These are phyloP conservation scores for Merops nubicus DNA, from an alignment of 2,113 vertebrate genomes.

Conservation along the genomic window DNA sequence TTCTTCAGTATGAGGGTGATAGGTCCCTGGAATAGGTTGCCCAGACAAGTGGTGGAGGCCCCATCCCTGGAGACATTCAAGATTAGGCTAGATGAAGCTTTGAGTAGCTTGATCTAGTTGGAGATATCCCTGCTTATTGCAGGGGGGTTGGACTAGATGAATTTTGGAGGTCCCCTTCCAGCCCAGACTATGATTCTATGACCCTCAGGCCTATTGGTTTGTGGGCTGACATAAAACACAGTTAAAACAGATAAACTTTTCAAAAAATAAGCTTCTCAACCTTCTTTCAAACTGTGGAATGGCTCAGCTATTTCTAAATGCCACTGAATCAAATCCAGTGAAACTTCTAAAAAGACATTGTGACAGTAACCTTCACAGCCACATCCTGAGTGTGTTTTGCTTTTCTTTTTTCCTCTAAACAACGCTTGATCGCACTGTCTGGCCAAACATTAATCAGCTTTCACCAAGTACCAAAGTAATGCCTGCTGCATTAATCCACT, in stretches of 20 bases:
- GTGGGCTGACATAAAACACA: background rate
- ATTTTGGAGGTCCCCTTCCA: no score
- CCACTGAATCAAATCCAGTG: background rate
- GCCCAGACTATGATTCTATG: no score
- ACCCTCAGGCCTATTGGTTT: background rate
- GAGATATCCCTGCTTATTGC: no score
- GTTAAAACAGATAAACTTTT: background rate
- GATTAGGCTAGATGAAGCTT: no score
- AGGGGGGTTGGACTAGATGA: no score
- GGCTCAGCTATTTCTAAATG: constrained; percentile 3
- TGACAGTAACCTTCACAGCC: constrained; percentile 41
- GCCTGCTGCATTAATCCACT: constrained; percentile 60
- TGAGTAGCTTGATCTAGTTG: no score
- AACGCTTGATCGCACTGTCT: constrained; percentile 74
- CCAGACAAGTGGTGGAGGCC: no score
- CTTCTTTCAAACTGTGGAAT: background rate
- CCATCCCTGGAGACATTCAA: no score
- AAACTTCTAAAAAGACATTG: background rate
- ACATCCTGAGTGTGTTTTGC: constrained; percentile 1
- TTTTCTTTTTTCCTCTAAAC: constrained; percentile 25
- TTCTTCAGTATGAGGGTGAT: no score
- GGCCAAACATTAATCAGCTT: constrained; percentile 71
- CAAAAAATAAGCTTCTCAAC: background rate
- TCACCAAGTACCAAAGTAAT: constrained; percentile 54
- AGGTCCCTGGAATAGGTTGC: no score